A percentile compares a stretch with the other conserved stretches of the same genome.
Evolutionary conservation across 2,113 vertebrate genomes (phyloP).

Genomic region (Nerophis ophidion): DNA sequence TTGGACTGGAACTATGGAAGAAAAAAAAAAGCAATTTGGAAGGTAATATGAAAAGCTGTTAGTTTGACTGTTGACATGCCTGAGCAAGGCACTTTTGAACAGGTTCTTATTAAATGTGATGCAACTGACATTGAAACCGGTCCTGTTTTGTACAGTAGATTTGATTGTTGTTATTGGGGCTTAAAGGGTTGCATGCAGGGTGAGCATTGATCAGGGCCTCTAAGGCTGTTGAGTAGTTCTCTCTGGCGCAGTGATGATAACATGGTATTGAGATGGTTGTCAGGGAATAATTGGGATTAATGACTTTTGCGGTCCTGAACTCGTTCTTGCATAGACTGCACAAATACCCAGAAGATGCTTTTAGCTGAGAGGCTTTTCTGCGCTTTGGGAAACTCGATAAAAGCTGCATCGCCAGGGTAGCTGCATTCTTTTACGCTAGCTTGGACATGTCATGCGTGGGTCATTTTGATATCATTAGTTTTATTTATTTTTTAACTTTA

Average conservation of each 20-base stretch:
- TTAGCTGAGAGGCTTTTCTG: no score
- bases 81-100: no score
- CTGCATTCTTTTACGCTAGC: not conserved
- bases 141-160: not conserved
- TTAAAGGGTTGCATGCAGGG: conserved; percentile 9
- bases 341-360: not conserved
- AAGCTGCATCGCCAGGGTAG: no score
- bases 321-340: not conserved
- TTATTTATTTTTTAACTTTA: no score
- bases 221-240: not conserved
- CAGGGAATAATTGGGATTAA: conserved; percentile 7
- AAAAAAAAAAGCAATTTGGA: no score
- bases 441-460: not conserved
- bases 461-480: no score
- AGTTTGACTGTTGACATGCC: no score
- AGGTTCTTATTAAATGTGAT: no score
- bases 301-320: conserved; percentile 16
- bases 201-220: not conserved
- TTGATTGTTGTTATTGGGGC: not conserved
- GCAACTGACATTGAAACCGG: no score
- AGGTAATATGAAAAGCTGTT: no score
- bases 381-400: not conserved
- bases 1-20: no score
- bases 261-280: not conserved
- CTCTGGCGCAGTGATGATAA: conserved; percentile 3